phyloP scores from a whole-genome alignment of 2,113 vertebrate species.

The Sturnira hondurensis region DNA sequence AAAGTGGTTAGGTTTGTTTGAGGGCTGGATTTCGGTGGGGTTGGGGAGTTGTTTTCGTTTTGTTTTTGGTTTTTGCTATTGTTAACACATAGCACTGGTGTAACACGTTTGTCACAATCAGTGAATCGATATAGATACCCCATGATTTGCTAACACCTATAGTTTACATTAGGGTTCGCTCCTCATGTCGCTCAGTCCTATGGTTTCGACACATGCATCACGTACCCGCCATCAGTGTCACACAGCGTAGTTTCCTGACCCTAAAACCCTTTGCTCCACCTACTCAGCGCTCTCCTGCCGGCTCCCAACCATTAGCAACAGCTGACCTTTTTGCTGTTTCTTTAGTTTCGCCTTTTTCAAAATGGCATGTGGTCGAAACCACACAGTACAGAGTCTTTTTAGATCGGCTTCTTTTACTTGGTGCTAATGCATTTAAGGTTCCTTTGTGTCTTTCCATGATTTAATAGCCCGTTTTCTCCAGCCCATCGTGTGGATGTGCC shows the following conservation, averaged over 20 bases:
- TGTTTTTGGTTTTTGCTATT: neutral
- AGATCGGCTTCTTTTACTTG: neutral
- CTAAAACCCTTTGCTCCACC: too few relatives aligned
- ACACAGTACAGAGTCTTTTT: neutral
- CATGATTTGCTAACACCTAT: neutral
- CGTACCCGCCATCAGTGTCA: neutral
- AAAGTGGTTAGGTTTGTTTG: neutral
- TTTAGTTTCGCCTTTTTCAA: neutral
- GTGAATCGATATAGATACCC: neutral
- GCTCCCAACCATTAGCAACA: neutral
- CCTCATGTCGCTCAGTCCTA: too few relatives aligned
- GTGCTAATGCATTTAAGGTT: neutral
- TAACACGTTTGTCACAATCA: neutral
- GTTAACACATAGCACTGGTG: too few relatives aligned
- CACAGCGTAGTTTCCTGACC: neutral
- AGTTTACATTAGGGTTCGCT: neutral
- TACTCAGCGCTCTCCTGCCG: rapidly evolving
- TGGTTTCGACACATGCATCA: neutral
- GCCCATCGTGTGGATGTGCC: neutral
- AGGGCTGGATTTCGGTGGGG: neutral
- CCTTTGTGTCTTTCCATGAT: neutral
- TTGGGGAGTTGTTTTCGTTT: too few relatives aligned
- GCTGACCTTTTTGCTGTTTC: neutral
- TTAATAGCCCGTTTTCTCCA: neutral
- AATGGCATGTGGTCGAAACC: neutral